Conservation (phyloP, 2,888 invertebrate genomes). For the Thymelicus sylvestris region DNA sequence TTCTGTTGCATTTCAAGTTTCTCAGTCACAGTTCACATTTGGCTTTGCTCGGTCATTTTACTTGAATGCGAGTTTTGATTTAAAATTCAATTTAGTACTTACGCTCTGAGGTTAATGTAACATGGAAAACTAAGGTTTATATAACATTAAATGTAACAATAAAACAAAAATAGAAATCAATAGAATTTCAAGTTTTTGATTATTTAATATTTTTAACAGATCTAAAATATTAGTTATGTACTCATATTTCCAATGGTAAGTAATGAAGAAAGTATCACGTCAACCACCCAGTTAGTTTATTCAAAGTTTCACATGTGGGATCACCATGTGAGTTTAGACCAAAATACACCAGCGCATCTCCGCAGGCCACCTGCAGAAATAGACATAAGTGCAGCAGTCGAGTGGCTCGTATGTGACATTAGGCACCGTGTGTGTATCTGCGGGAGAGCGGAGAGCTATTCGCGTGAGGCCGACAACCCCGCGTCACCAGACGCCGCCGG, state of each 20-base stretch:
- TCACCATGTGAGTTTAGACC: not conserved
- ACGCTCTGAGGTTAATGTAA: too few species aligned
- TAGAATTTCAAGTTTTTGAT: too few species aligned
- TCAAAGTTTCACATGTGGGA: not conserved
- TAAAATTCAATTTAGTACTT: too few species aligned
- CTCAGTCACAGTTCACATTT: not conserved
- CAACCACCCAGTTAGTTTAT: not conserved
- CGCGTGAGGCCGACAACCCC: slow-evolving; percentile 29
- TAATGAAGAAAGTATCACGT: not conserved
- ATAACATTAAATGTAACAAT: too few species aligned
- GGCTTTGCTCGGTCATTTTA: too few species aligned
- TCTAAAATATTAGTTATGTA: too few species aligned
- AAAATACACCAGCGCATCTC: not conserved
- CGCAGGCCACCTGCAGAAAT: slow-evolving; percentile 9
- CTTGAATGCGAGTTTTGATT: too few species aligned
- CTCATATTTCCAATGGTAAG: too few species aligned
- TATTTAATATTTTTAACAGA: too few species aligned
- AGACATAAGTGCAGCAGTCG: not conserved
- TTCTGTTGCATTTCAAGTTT: not conserved
- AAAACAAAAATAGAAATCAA: too few species aligned
- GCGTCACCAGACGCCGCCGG: slow-evolving; percentile 13
- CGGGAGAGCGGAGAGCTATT: slow-evolving; percentile 24
- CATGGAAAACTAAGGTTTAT: too few species aligned
- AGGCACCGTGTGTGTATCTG: not conserved
- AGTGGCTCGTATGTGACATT: not conserved